These are phyloP conservation scores for Scytalopus superciliaris DNA, from an alignment of 2,113 vertebrate species.

Conservation along the genomic window DNA sequence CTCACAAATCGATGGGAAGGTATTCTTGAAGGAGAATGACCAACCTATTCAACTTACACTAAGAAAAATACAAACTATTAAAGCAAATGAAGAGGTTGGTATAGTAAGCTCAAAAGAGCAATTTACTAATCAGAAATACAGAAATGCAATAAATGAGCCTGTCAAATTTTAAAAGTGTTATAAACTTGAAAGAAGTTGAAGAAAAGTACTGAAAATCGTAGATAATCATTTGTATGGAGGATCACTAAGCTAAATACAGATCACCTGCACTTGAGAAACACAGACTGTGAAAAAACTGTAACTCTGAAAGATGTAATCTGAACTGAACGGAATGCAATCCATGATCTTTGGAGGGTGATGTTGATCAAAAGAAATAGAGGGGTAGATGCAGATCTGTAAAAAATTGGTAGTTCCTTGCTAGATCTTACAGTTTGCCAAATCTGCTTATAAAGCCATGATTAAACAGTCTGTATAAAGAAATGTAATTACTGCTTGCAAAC, in stretches of 20 bases:
- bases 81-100: background rate
- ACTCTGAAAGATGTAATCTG: background rate
- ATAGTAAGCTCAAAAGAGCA: background rate
- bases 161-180: background rate
- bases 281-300: background rate
- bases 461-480: background rate
- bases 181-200: background rate
- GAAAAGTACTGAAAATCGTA: background rate
- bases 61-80: background rate
- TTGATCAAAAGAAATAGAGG: background rate
- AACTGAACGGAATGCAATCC: background rate
- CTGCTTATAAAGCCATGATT: background rate
- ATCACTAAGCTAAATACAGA: background rate
- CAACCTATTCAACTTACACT: background rate
- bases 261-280: background rate
- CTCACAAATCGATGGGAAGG: background rate
- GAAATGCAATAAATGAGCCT: fast-evolving
- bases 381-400: background rate
- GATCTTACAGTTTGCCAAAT: background rate
- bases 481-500: background rate
- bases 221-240: background rate
- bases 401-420: background rate
- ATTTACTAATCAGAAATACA: background rate
- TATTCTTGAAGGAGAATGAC: background rate
- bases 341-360: background rate